Base-by-base conservation (phyloP, 2,888 invertebrate species). In the Stenchaetothrips biformis region DNA sequence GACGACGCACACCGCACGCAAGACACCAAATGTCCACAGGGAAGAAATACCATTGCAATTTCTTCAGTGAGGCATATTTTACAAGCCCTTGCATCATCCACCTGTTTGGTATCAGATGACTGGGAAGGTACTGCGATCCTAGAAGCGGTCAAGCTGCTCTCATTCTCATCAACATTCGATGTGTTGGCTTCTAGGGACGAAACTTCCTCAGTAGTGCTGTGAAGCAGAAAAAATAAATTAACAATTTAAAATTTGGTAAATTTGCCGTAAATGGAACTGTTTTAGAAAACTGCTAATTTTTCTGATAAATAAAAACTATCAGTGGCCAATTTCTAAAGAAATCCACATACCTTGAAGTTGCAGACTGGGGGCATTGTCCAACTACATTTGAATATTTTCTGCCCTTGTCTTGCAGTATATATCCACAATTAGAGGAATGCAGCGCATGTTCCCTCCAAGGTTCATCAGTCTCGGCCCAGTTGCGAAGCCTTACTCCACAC, bases 391-490 rank as follows among this genome's bases (percentile, higher is more conserved):
- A 21, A 74, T 4, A 97, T 6, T 91, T 91, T 81, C 92, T 90
- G 8, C 96, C 96, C 86, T 96, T 96, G 82, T 93, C 92, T 81
- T 94, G 88, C 82, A 92, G 89, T 8, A 98, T 90, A 87, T 92
- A 97, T 25, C 91, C 92, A 86, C 98, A 98, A 81, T 93, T 92
- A 18, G 92, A 91, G 85, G 95, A 95, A 97, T 97, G 98, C 53
- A 93, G 90, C 0, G 97, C 97, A 87, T 98, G 98, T 86, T 98
- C 96, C 83, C 93, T 93, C 97, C 97, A 98, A 0, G 98, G 97
- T 83, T 95, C 92, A 86, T 98, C 98, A 81, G 91, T 91, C 78
- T 92, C 92, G 85, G 96, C 95, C 98, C 98, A 98, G 86, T 97
- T 96, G 84, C 95, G 94, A 7, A 98, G 89, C 0, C 97, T 97